Conservation (phyloP, 2,888 invertebrate species). For the Polydrusus cervinus region DNA sequence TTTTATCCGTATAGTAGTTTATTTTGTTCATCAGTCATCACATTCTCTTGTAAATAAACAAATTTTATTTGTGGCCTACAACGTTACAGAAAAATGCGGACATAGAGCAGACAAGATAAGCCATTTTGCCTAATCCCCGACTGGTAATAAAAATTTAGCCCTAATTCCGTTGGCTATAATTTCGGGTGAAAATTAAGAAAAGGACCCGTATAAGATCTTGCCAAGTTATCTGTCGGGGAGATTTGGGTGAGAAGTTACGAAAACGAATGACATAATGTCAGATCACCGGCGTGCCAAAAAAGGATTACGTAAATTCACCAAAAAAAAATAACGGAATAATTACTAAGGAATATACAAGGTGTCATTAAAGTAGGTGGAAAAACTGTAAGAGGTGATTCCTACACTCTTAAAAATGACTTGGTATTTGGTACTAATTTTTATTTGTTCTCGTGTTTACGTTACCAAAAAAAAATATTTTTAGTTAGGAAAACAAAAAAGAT, state of each 20-base stretch:
- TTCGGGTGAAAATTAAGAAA: conserved; percentile 27
- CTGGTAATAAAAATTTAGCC: conserved; percentile 29
- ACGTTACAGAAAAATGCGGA: not conserved
- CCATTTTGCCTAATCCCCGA: conserved; percentile 23
- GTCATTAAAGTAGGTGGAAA: no score
- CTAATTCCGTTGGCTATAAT: conserved; percentile 24
- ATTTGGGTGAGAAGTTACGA: conserved; percentile 26
- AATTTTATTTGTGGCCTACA: conserved; percentile 6
- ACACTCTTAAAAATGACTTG: no score
- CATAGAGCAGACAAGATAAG: conserved; percentile 30
- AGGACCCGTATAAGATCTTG: conserved; percentile 37
- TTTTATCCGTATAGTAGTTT: no score
- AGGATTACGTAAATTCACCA: not conserved
- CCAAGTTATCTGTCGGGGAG: conserved; percentile 35
- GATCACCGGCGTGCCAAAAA: not conserved
- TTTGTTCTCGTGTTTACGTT: no score
- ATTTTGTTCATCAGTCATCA: no score
- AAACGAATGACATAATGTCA: conserved; percentile 18
- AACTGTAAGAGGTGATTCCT: no score
- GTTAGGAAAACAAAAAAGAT: no score
- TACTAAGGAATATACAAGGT: no score
- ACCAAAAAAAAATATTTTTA: no score
- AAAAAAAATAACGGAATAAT: no score
- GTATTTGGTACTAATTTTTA: no score
- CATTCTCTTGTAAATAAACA: not conserved